These are phyloP conservation scores for Arenaria interpres DNA, from an alignment of 2,113 vertebrate genomes.

Conservation along the genomic window DNA sequence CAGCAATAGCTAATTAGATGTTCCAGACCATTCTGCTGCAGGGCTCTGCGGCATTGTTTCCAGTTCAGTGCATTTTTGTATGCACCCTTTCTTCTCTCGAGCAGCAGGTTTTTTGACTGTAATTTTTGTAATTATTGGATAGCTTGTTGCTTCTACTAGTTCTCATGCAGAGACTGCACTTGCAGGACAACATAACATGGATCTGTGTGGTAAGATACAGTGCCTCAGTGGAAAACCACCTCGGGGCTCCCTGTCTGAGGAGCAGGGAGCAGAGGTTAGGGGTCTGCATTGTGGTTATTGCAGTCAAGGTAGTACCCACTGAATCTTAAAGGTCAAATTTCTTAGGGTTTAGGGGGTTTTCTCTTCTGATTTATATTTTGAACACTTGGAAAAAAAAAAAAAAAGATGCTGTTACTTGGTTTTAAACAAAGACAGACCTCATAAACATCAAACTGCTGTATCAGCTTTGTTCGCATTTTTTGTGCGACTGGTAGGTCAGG, in stretches of 20 bases:
- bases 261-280: neutral
- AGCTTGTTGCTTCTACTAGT: neutral
- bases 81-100: slow-evolving; percentile 23
- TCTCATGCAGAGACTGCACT: neutral
- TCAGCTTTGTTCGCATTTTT: neutral
- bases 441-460: neutral
- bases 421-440: neutral
- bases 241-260: neutral
- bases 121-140: neutral
- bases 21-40: slow-evolving; percentile 38
- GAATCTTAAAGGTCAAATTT: neutral
- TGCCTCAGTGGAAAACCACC: neutral
- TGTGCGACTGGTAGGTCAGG: neutral
- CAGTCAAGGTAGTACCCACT: neutral
- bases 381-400: neutral
- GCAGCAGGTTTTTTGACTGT: neutral
- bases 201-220: neutral
- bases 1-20: slow-evolving; percentile 39
- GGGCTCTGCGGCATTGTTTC: neutral
- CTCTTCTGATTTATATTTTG: neutral
- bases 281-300: neutral
- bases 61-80: slow-evolving; percentile 18
- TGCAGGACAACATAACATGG: neutral
- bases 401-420: neutral
- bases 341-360: neutral